These are phyloP conservation scores for Elanus axillaris DNA, from an alignment of 2,113 vertebrate species.

Conservation along the genomic window DNA sequence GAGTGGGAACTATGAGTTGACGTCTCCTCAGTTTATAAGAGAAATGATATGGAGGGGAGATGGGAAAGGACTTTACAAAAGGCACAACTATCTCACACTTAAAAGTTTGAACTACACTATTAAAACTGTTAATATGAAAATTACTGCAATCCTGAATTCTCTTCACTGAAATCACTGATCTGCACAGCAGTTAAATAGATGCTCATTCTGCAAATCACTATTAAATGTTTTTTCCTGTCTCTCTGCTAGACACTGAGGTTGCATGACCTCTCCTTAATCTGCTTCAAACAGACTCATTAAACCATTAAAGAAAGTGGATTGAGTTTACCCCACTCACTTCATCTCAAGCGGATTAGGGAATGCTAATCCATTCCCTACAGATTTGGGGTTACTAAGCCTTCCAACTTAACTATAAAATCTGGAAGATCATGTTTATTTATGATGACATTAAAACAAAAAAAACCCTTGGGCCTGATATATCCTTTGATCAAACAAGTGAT, in stretches of 20 bases:
- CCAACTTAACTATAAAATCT: background rate
- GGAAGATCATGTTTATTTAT: background rate
- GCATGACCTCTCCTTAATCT: constrained; percentile 4
- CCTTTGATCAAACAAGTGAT: background rate
- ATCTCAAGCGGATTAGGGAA: background rate
- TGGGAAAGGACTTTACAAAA: background rate
- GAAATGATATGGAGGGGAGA: background rate
- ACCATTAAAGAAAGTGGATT: constrained; percentile 30
- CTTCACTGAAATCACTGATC: background rate
- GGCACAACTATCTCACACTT: background rate
- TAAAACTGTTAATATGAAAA: background rate
- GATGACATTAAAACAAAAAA: background rate
- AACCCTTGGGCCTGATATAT: background rate
- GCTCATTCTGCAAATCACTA: background rate
- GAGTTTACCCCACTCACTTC: constrained; percentile 1
- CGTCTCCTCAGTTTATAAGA: background rate
- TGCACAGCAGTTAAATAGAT: background rate
- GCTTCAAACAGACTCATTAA: constrained; percentile 28
- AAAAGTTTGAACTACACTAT: background rate
- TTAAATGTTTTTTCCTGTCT: background rate
- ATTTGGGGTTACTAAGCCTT: background rate
- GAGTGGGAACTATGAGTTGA: background rate
- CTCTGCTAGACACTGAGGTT: background rate
- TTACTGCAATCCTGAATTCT: background rate
- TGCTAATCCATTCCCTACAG: background rate